These are phyloP conservation scores for Trissoscelio sp. DNA, from an alignment of 2,888 invertebrate species.

Conservation along the genomic window DNA sequence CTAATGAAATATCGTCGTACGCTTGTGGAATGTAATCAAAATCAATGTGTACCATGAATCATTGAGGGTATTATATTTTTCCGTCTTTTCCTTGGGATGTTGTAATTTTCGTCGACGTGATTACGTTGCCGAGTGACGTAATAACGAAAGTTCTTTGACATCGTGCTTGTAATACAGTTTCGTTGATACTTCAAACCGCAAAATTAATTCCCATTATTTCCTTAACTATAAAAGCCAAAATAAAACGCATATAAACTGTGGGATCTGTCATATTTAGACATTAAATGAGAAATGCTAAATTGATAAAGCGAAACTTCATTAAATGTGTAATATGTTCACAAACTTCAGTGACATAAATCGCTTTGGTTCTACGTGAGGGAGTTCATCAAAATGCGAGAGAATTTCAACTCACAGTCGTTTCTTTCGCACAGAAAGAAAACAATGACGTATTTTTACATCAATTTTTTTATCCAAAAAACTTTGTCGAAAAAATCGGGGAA, in stretches of 20 bases:
- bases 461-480: not conserved
- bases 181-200: constrained; percentile 1
- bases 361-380: not conserved
- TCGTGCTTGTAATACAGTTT: constrained; percentile 2
- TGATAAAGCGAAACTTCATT: constrained; percentile 37
- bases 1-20: constrained; percentile 54
- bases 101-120: constrained; percentile 8
- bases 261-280: constrained; percentile 12
- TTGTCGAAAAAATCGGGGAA: not conserved
- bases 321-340: constrained; percentile 16
- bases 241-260: not conserved
- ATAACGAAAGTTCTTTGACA: constrained; percentile 26
- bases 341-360: constrained; percentile 12
- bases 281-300: constrained; percentile 21
- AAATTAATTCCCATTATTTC: constrained; percentile 12
- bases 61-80: constrained; percentile 13
- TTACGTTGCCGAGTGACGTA: constrained; percentile 2
- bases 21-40: constrained; percentile 41
- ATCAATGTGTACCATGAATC: constrained; percentile 34
- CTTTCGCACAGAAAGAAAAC: constrained; percentile 9
- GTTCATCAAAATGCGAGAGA: constrained; percentile 28
- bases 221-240: constrained; percentile 6
- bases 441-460: not conserved
- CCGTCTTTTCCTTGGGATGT: not conserved
- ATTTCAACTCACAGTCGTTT: constrained; percentile 20